These are phyloP conservation scores for Cryptoblepharus egeriae DNA, from an alignment of 2,797 vertebrate species.

Conservation along the genomic window DNA sequence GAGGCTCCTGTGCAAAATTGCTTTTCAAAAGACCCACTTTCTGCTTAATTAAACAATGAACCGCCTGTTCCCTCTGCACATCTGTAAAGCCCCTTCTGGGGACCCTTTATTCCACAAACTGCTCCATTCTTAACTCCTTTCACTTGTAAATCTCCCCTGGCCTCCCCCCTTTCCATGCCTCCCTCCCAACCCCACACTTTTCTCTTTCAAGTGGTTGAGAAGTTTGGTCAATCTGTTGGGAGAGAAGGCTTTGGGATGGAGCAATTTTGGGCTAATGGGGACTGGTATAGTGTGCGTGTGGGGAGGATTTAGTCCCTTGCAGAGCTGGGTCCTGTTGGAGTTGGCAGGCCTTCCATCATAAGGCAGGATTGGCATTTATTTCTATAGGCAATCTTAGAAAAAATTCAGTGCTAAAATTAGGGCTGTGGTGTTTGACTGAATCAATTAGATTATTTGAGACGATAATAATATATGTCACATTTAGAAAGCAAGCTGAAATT, in stretches of 20 bases:
- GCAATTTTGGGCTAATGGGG: constrained; percentile 59
- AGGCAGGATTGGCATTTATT: no score
- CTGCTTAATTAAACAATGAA: constrained; percentile 90
- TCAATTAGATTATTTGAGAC: no score
- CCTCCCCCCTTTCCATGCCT: constrained; percentile 63
- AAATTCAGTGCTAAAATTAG: no score
- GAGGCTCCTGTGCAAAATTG: constrained; percentile 87
- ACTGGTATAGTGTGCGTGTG: constrained; percentile 19
- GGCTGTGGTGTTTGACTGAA: no score
- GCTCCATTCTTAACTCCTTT: constrained; percentile 88
- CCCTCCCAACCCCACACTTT: constrained; percentile 76
- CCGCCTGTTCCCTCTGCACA: constrained; percentile 81
- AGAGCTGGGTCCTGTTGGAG: no score
- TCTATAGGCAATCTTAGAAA: no score
- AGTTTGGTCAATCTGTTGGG: constrained; percentile 63
- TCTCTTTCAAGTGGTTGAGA: constrained; percentile 72
- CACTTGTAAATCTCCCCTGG: constrained; percentile 86
- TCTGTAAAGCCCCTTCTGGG: constrained; percentile 89
- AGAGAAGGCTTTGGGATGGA: constrained; percentile 57
- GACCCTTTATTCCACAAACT: constrained; percentile 87
- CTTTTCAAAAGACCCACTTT: constrained; percentile 88
- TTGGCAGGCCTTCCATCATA: no score
- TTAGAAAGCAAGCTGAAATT: no score
- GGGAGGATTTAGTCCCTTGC: background rate
- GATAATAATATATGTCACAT: no score